Evolutionary conservation across 2,888 invertebrate species (phyloP).

Genomic region (Punctoribates punctum): DNA sequence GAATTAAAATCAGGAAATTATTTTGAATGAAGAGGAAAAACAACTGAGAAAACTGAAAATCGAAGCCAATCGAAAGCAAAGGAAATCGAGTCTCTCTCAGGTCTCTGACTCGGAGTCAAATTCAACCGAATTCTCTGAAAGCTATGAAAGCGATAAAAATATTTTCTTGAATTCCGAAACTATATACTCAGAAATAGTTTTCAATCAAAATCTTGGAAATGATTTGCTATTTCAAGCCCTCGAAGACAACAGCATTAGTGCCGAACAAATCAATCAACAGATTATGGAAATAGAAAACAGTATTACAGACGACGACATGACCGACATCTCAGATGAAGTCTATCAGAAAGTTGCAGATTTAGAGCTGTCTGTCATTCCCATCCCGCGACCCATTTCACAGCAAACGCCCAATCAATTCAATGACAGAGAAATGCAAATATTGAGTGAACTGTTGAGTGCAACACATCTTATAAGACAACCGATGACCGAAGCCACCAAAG

Average conservation of each 20-base stretch:
- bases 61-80: too few relatives aligned
- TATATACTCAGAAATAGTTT: neutral
- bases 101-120: too few relatives aligned
- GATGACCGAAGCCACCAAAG: neutral
- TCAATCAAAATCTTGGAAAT: neutral
- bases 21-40: slow-evolving; percentile 90
- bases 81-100: too few relatives aligned
- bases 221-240: neutral
- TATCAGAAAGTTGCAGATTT: slow-evolving; percentile 1
- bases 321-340: slow-evolving; percentile 19
- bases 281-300: slow-evolving; percentile 15
- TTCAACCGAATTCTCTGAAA: too few relatives aligned
- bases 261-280: slow-evolving; percentile 7
- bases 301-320: neutral
- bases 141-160: too few relatives aligned
- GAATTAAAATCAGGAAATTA: slow-evolving; percentile 61
- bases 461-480: neutral
- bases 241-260: neutral
- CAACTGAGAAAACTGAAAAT: neutral
- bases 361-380: neutral
- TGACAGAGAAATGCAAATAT: neutral
- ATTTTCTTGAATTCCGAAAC: neutral
- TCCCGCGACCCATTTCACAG: neutral
- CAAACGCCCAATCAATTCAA: neutral
- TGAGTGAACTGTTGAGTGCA: slow-evolving; percentile 11